Evolutionary conservation across 2,888 invertebrate species (phyloP).

Genomic region (Troides aeacus): DNA sequence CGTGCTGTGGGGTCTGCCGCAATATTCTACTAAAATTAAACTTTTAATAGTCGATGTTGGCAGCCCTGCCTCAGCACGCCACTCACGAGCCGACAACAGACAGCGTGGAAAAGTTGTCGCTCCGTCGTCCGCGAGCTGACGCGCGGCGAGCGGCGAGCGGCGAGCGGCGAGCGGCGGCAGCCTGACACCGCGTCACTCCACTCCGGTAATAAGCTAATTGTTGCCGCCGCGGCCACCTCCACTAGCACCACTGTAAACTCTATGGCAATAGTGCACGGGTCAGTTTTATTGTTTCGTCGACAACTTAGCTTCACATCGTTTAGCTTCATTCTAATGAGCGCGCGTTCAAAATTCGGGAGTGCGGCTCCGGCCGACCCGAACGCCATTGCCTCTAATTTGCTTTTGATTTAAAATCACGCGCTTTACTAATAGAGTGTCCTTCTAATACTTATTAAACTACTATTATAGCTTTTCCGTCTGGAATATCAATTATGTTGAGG

Average conservation of each 20-base stretch:
- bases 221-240: conserved; percentile 34
- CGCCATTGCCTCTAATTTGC: conserved; percentile 2
- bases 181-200: conserved; percentile 50
- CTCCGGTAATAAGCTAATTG: conserved; percentile 68
- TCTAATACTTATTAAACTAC: no score
- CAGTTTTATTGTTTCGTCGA: not conserved
- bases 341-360: conserved; percentile 18
- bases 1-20: no score
- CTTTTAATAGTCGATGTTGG: conserved; percentile 11
- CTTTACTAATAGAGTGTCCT: no score
- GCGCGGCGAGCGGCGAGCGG: conserved; percentile 40
- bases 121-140: conserved; percentile 48
- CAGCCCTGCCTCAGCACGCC: conserved; percentile 37
- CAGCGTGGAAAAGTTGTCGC: conserved; percentile 65
- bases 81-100: conserved; percentile 51
- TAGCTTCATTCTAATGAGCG: conserved; percentile 19
- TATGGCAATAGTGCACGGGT: not conserved
- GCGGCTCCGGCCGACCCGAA: conserved; percentile 7
- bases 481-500: no score
- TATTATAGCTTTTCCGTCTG: no score
- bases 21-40: no score
- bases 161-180: conserved; percentile 23
- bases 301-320: conserved; percentile 13
- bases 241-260: conserved; percentile 3
- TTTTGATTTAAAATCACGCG: not conserved